Evolutionary conservation across 1,140 invertebrate genomes (phyloP), one percentile per base, ranked within the genome.

Genomic region (Zaprionus capensis): DNA sequence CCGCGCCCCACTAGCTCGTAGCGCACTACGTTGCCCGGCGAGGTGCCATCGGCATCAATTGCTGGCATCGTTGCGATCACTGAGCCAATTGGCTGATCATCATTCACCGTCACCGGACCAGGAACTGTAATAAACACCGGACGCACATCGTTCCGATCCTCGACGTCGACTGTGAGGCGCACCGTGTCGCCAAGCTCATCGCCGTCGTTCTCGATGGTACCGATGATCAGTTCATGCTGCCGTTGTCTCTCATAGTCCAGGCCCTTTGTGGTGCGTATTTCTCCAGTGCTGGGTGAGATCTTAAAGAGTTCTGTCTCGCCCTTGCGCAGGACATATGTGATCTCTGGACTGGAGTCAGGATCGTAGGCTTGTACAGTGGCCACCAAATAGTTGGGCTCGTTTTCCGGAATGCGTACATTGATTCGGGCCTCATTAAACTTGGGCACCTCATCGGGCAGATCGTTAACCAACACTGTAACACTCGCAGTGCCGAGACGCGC

Each of bases 361-460:
- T 97, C 97, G 61, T 93, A 91, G 1, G 94, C 94, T 91, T 94
- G 91, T 26, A 98, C 97, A 93, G 96, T 95, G 28, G 96, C 94
- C 28, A 98, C 95, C 67, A 95, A 94, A 78, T 95, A 95, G 88
- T 97, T 95, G 1, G 95, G 94, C 38, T 95, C 94, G 92, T 98
- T 98, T 94, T 99, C 98, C 5, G 96, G 96, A 15, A 98, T 96
- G 36, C 94, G 94, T 2, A 96, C 95, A 85, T 96, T 95, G 77
- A 98, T 98, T 3, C 94, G 92, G 0, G 94, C 93, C 71, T 96
- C 94, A 75, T 94, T 94, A 91, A 99, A 99, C 9, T 96, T 93
- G 0, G 98, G 98, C 24, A 96, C 93, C 92, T 98, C 97, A 92
- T 98, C 97, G 28, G 97, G 95, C 1, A 96, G 93, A 92, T 99